Conservation (phyloP, 2,797 vertebrate species). For the Sebastiscus albofasciatus region DNA sequence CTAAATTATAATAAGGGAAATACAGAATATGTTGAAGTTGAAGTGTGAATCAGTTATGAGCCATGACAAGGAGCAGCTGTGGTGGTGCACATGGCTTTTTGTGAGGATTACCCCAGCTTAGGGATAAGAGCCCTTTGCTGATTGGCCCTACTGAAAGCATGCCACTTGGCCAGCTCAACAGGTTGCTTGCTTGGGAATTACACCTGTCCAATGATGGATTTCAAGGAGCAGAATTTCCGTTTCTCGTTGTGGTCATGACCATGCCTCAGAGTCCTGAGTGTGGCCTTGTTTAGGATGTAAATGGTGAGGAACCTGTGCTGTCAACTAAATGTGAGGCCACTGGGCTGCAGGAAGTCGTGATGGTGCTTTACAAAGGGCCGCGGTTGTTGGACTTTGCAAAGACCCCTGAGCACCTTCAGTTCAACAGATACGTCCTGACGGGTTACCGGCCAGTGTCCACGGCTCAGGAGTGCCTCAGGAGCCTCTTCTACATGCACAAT, state of each 20-base stretch:
- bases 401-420: conserved; percentile 90
- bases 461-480: conserved; percentile 86
- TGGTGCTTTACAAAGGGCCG: conserved; percentile 85
- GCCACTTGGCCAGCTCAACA: conserved; percentile 73
- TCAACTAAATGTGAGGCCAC: conserved; percentile 44
- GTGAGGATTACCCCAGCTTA: conserved; percentile 76
- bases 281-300: conserved; percentile 50
- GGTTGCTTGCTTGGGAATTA: conserved; percentile 63
- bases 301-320: conserved; percentile 29
- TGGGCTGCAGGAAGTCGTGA: conserved; percentile 50
- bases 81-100: conserved; percentile 54
- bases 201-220: conserved; percentile 63
- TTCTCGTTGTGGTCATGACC: conserved; percentile 3
- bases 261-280: neutral
- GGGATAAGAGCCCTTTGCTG: conserved; percentile 59
- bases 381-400: conserved; percentile 89
- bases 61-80: conserved; percentile 50
- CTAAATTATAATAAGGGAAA: neutral
- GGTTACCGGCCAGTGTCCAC: conserved; percentile 90
- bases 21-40: conserved; percentile 13
- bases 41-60: conserved; percentile 30
- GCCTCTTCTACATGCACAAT: conserved; percentile 95
- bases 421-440: conserved; percentile 92
- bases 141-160: conserved; percentile 70
- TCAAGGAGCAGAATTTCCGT: conserved; percentile 21